Conservation (phyloP, 2,888 invertebrate species). For the Cheiracanthium punctorium region DNA sequence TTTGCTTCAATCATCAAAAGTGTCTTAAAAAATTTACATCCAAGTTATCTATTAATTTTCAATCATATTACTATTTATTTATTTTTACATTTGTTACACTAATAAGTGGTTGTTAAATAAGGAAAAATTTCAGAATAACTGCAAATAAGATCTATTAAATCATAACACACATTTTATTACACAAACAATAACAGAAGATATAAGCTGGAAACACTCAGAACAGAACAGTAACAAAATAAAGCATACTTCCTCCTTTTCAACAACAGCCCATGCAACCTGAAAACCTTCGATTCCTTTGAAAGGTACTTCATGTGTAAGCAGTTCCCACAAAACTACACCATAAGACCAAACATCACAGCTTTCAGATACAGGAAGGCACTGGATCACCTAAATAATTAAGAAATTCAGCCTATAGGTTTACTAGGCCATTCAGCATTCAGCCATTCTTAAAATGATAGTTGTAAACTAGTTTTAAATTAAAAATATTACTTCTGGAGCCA, state of each 20-base stretch:
- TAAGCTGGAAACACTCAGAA: neutral
- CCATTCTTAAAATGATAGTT: too few relatives aligned
- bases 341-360: conserved; percentile 77
- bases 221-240: neutral
- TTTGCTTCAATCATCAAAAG: too few relatives aligned
- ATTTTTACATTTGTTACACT: too few relatives aligned
- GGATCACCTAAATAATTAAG: conserved; percentile 75
- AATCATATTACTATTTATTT: too few relatives aligned
- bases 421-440: too few relatives aligned
- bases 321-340: conserved; percentile 77
- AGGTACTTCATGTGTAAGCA: conserved; percentile 77
- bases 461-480: too few relatives aligned
- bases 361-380: conserved; percentile 76
- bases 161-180: neutral
- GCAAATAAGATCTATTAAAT: too few relatives aligned
- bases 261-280: conserved; percentile 77
- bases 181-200: neutral
- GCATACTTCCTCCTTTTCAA: conserved; percentile 76
- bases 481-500: conserved; percentile 76
- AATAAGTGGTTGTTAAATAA: too few relatives aligned
- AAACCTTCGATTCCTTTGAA: conserved; percentile 76
- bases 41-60: too few relatives aligned
- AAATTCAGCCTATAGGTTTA: too few relatives aligned
- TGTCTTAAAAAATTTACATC: too few relatives aligned
- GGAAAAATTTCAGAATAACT: too few relatives aligned